phyloP scores from a whole-genome alignment of 2,888 invertebrate genomes.

The Acholoe squamosa region DNA sequence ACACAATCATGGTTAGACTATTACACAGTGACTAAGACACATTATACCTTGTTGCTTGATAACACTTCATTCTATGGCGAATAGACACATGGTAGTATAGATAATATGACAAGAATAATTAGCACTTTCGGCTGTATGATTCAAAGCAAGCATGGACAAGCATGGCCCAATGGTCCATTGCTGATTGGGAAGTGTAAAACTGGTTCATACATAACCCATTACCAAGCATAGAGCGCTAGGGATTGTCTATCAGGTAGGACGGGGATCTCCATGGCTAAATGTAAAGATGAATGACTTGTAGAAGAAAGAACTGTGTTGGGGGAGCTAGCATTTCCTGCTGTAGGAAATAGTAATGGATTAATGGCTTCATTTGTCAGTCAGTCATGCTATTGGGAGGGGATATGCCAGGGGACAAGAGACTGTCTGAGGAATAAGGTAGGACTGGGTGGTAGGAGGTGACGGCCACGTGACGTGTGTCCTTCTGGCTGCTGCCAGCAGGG shows the following conservation, averaged over 20 bases:
- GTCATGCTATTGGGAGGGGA: background rate
- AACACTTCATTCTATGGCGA: no score
- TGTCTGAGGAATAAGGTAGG: background rate
- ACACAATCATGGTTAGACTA: no score
- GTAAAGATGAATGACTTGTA: background rate
- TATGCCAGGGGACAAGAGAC: background rate
- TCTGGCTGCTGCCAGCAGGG: background rate
- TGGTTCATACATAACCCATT: background rate
- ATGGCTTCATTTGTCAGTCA: slow-evolving; percentile 21
- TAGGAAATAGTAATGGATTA: background rate
- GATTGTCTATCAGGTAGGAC: background rate
- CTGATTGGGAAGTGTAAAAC: background rate
- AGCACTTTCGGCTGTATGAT: no score
- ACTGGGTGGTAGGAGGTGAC: background rate
- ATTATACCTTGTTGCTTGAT: no score
- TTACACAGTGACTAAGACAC: no score
- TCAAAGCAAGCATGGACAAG: no score
- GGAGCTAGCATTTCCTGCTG: background rate
- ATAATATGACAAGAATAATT: no score
- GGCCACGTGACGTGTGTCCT: background rate
- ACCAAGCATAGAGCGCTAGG: background rate
- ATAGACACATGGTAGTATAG: no score
- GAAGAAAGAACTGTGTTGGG: background rate
- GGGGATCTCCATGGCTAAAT: background rate
- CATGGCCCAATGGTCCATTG: no score